Base-by-base conservation (phyloP, 2,113 vertebrate species). In the Ciconia boyciana region DNA sequence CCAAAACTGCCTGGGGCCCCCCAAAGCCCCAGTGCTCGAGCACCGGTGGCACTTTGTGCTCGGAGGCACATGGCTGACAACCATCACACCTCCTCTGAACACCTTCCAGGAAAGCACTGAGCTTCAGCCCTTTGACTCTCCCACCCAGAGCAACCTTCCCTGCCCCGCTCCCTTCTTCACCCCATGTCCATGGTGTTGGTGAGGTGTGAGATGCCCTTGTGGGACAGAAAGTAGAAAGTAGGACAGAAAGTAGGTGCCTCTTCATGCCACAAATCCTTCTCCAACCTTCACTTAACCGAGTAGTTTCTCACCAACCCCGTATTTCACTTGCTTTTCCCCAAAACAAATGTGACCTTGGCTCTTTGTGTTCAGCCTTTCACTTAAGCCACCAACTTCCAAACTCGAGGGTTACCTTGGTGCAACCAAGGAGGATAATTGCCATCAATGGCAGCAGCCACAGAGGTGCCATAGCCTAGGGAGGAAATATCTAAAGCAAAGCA, bases 281-380 rank as follows among this genome's bases (percentile, higher is more conserved):
- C 52, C 54, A 72, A 0, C 20, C 49, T 74, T 84, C n/a, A 65
- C 46, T 61, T 55, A 24, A 83, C 54, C 12, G 4, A 2, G 0
- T 13, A 28, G 24, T 31, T 86, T 65, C 69, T 81, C 55, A 36
- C 24, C 18, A 61, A 29, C 20, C 51, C 51, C 2, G 2, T 22
- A 52, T 61, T 61, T 74, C 1, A 8, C 6, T 51, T 43, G 26
- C 0, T 43, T 80, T 41, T 1, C n/a, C 54, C 34, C 32, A 80
- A 10, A 60, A 4, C 43, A 36, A 6, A 6, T 15, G 3, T 0
- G 0, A 11, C 6, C 0, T 11, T 54, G 28, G 11, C 16, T 82
- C 31, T 79, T 51, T 29, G 44, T 64, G 29, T 78, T 82, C 54
- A 64, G 44, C 26, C 41, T 72, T 78, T 78, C 44, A 52, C 34